These are phyloP conservation scores for Anhinga anhinga DNA, from an alignment of 2,113 vertebrate genomes.

Conservation along the genomic window DNA sequence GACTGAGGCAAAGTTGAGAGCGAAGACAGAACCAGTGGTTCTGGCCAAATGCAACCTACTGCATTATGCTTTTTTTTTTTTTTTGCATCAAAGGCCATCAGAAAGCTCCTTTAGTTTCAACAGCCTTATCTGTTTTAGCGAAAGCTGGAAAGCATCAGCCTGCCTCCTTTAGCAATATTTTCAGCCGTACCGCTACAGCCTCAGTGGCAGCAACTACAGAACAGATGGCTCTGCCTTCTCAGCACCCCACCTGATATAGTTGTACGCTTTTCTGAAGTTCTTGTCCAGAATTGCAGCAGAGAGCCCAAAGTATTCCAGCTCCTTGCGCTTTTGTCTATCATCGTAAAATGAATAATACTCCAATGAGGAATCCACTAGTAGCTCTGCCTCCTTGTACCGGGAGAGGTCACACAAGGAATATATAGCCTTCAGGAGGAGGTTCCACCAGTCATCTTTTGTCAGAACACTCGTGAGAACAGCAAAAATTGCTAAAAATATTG, in stretches of 20 bases:
- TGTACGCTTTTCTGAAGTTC: conserved; percentile 93
- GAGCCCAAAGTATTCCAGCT: conserved; percentile 93
- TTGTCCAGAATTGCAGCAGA: conserved; percentile 92
- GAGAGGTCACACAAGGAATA: conserved; percentile 84
- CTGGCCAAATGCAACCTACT: neutral
- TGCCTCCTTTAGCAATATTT: neutral
- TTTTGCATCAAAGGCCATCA: neutral
- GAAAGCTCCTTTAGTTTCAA: neutral
- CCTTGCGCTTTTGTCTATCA: conserved; percentile 89
- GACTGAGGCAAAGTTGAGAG: neutral
- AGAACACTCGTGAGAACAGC: conserved; percentile 87
- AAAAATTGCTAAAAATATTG: conserved; percentile 75
- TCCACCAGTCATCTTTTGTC: conserved; percentile 97
- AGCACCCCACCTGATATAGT: conserved; percentile 90
- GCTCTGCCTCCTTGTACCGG: conserved; percentile 89
- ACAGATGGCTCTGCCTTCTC: neutral
- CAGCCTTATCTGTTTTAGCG: neutral
- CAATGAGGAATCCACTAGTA: conserved; percentile 92
- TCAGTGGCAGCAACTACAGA: neutral
- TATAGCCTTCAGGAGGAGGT: conserved; percentile 87
- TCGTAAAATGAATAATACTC: conserved; percentile 98
- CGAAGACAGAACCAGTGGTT: neutral
- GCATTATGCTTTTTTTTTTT: neutral
- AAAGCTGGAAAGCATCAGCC: neutral
- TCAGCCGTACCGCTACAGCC: neutral